Evolutionary conservation across 2,888 invertebrate species (phyloP).

Genomic region (Ryuthela nishihirai): DNA sequence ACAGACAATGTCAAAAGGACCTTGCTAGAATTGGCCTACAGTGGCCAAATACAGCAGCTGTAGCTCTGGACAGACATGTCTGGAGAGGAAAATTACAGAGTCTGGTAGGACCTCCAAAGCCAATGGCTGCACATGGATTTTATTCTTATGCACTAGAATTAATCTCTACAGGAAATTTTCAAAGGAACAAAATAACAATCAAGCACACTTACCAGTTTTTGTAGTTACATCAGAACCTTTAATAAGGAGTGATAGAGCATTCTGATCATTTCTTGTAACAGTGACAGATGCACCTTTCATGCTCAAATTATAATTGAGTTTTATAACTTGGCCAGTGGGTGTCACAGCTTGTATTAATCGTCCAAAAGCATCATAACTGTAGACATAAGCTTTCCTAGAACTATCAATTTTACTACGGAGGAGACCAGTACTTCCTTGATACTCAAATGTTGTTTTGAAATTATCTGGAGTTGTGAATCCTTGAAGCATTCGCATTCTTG

Average conservation of each 20-base stretch:
- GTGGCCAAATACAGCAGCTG: no score
- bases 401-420: constrained; percentile 49
- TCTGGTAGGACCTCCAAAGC: no score
- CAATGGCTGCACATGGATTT: no score
- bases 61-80: no score
- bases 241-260: constrained; percentile 42
- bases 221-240: constrained; percentile 40
- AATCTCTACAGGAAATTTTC: no score
- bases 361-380: constrained; percentile 85
- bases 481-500: constrained; percentile 50
- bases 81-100: no score
- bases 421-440: constrained; percentile 51
- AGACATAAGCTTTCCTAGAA: constrained; percentile 63
- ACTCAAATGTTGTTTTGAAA: constrained; percentile 50
- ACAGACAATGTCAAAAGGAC: no score
- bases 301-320: constrained; percentile 39
- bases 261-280: constrained; percentile 50
- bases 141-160: no score
- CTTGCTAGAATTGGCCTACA: no score
- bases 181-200: background rate
- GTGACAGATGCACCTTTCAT: constrained; percentile 50
- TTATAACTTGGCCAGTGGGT: constrained; percentile 74
- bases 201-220: constrained; percentile 23
- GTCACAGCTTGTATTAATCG: constrained; percentile 78
- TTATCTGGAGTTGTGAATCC: constrained; percentile 50